Evolutionary conservation across 2,888 invertebrate genomes (phyloP), one percentile per base, ranked within the genome.

Genomic region (Meganola albula): DNA sequence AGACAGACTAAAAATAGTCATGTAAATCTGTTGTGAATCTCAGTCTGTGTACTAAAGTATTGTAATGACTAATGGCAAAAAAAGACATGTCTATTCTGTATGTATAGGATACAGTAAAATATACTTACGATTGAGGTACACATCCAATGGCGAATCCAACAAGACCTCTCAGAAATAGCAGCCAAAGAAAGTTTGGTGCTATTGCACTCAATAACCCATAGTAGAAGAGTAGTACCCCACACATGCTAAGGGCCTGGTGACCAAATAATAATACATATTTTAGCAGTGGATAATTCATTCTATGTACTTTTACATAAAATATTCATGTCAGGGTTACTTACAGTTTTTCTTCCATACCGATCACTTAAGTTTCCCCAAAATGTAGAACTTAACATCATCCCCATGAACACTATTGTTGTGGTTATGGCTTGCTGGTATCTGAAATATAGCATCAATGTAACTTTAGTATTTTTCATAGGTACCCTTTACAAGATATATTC

Each of bases 71-170:
- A n/a, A 5, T 10, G 5, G 7, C 3, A 14, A 7, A 26, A 4
- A 23, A 23, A 0, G 10, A 8, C 3, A 12, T 7, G 8, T 10
- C 3, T 24, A 24, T 7, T 6, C n/a, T 3, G 9, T 7, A 7
- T 24, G 3, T 8, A 22, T 22, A 3, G 3, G 2, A 3, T 4
- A 1, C 14, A 4, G 6, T 12, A n/a, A 18, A 3, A n/a, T 6
- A 12, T 41, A 91, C 95, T 92, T 88, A 97, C 97, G 97, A 96
- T 80, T 98, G 98, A 31, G 98, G 97, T 20, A 97, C 96, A 69
- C 98, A 97, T 51, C 98, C 98, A 61, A 98, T 96, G 10, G 97
- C 96, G 83, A 98, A 97, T 24, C 98, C 98, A 7, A 97, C 97
- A 5, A 97, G 88, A 8, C 96, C 95, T 67, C 98, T 87, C n/a